Percentiles rank a stretch among this genome's conserved stretches.
Evolutionary conservation across 1,140 invertebrate genomes (phyloP).

Genomic region (Temnothorax curvispinosus): DNA sequence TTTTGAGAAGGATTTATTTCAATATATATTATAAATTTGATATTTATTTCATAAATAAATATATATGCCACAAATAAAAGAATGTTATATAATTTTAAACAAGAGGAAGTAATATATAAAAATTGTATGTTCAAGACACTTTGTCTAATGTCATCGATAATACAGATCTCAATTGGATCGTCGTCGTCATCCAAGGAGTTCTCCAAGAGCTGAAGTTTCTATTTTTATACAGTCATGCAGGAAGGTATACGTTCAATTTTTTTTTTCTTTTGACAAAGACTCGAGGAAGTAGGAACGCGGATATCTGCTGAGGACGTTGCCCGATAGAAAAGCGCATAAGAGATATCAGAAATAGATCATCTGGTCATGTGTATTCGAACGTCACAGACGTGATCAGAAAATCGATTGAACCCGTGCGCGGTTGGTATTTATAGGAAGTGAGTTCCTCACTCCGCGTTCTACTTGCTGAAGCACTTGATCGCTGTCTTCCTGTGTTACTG

Average conservation of each 20-base stretch:
- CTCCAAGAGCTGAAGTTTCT: neutral
- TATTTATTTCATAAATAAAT: neutral
- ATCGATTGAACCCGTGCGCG: constrained; percentile 22
- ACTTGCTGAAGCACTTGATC: constrained; percentile 37
- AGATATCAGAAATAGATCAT: constrained; percentile 39
- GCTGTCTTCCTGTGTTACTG: constrained; percentile 31
- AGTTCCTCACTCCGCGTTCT: constrained; percentile 19
- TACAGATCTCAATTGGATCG: neutral
- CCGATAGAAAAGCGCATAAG: constrained; percentile 20
- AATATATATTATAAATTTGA: constrained; percentile 18
- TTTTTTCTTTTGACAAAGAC: neutral
- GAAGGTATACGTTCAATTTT: neutral
- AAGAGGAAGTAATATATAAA: neutral
- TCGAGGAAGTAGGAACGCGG: neutral
- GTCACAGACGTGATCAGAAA: constrained; percentile 53
- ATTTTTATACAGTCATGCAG: neutral
- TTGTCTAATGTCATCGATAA: neutral
- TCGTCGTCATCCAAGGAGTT: neutral
- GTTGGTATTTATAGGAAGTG: constrained; percentile 47
- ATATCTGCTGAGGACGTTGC: neutral
- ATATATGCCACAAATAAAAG: neutral
- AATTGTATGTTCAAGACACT: neutral
- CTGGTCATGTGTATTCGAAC: constrained; percentile 23
- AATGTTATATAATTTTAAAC: neutral
- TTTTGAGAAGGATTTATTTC: neutral